Conservation (phyloP, 2,113 vertebrate species). For the Balaeniceps rex region DNA sequence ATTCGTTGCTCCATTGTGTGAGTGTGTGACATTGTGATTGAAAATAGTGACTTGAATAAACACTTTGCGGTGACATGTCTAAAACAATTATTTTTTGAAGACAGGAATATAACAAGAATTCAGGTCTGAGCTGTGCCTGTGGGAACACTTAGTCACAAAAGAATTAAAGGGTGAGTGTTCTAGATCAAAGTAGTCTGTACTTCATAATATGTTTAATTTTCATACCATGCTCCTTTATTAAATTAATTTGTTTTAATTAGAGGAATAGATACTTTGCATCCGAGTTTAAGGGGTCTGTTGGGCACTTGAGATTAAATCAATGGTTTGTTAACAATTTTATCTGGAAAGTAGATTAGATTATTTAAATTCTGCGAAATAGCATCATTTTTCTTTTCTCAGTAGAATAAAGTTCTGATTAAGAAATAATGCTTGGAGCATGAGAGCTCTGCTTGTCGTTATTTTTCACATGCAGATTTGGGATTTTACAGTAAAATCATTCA, state of each 20-base stretch:
- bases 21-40: not conserved
- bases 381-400: not conserved
- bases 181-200: not conserved
- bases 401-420: slow-evolving; percentile 27
- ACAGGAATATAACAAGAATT: not conserved
- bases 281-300: not conserved
- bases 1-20: not conserved
- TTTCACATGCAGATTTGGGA: not conserved
- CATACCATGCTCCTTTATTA: not conserved
- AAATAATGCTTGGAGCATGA: not conserved
- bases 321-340: slow-evolving; percentile 33
- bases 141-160: not conserved
- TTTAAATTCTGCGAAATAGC: slow-evolving; percentile 32
- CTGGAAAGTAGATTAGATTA: not conserved
- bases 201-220: not conserved
- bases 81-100: not conserved
- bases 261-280: not conserved
- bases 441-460: slow-evolving; percentile 41
- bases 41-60: not conserved
- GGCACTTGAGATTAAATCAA: slow-evolving; percentile 10
- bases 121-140: not conserved
- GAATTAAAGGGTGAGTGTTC: not conserved
- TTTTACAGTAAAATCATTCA: slow-evolving; percentile 18
- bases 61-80: not conserved
- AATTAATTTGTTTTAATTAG: slow-evolving; percentile 5